Percentiles rank a stretch among this genome's conserved stretches.
Conservation (phyloP, 2,113 vertebrate species). For the Terrapene triunguis region DNA sequence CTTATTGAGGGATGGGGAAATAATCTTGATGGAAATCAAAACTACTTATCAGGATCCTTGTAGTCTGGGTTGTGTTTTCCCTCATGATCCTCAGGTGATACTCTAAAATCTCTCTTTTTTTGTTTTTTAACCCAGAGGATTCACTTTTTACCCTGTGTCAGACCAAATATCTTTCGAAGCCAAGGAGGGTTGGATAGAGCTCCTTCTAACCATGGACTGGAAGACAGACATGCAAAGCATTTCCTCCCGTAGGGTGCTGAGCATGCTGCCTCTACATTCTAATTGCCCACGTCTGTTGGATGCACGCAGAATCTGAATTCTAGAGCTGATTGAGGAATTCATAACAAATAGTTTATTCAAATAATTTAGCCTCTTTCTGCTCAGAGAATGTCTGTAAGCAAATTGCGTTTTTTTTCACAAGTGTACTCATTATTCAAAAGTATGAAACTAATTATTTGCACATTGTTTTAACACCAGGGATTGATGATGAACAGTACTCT, state of each 20-base stretch:
- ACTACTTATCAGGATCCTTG: neutral
- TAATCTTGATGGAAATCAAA: neutral
- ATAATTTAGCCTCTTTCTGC: neutral
- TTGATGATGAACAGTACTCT: neutral
- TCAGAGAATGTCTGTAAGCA: constrained; percentile 1
- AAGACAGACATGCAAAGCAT: neutral
- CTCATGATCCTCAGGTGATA: neutral
- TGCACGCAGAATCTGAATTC: neutral
- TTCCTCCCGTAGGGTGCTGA: neutral
- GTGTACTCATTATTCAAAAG: neutral
- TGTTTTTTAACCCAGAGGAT: neutral
- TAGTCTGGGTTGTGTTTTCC: neutral
- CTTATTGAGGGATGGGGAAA: neutral
- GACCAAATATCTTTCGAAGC: fast-evolving
- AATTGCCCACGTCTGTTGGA: neutral
- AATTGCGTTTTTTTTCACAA: neutral
- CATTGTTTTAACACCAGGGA: neutral
- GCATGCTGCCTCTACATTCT: neutral
- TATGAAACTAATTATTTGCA: constrained; percentile 2
- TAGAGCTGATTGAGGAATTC: constrained; percentile 20
- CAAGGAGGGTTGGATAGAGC: neutral
- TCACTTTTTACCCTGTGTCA: neutral
- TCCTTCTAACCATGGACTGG: neutral
- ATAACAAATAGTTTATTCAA: constrained; percentile 16
- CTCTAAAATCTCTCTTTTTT: neutral